A percentile compares a stretch with the other conserved stretches of the same genome.
phyloP scores from a whole-genome alignment of 1,140 invertebrate species.

The Saccostrea glomerata region DNA sequence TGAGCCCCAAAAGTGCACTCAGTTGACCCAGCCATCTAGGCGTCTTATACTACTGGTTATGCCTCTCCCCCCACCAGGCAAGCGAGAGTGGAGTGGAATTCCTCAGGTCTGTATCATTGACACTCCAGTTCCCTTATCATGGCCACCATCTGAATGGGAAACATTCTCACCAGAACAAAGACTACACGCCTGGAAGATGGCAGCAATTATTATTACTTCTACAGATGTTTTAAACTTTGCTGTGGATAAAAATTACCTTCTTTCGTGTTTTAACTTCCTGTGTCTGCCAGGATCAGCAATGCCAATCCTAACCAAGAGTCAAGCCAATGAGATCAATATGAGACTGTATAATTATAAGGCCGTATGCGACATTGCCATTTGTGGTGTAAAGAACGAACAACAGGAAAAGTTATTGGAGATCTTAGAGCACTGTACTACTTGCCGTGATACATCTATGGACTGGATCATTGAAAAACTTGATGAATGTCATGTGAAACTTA shows the following conservation, averaged over 20 bases:
- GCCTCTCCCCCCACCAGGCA: neutral
- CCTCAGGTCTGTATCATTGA: neutral
- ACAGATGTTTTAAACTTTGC: neutral
- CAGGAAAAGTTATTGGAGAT: neutral
- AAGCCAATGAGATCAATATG: neutral
- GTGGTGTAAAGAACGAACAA: no score
- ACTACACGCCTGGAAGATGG: neutral
- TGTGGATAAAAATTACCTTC: neutral
- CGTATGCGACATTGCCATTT: neutral
- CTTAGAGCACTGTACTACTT: neutral
- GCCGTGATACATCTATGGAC: no score
- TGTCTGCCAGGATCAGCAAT: neutral
- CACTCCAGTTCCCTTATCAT: neutral
- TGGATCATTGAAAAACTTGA: no score
- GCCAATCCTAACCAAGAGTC: neutral
- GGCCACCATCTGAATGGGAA: neutral
- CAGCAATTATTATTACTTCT: neutral
- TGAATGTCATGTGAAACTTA: no score
- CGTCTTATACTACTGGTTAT: no score
- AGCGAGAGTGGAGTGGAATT: neutral
- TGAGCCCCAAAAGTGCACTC: no score
- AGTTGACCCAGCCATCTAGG: no score
- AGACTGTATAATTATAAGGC: neutral
- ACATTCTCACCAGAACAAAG: neutral
- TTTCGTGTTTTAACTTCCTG: neutral